These are phyloP conservation scores for Tiliqua scincoides DNA, from an alignment of 2,113 vertebrate species.

Conservation along the genomic window DNA sequence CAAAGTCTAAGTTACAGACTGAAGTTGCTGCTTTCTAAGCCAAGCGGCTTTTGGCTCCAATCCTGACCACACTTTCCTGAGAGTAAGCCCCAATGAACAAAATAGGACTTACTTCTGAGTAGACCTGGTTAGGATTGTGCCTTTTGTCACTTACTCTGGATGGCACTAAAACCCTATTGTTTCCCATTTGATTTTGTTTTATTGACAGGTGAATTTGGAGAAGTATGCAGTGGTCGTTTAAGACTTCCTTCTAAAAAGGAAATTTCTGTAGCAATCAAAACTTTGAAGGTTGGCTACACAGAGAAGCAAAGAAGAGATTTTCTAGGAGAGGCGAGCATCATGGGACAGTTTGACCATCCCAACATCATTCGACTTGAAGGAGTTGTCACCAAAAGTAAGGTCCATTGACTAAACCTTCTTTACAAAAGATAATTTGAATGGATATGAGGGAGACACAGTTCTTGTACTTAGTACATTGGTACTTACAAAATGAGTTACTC, in stretches of 20 bases:
- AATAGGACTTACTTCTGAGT: too few relatives aligned
- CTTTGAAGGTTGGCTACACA: conserved; percentile 94
- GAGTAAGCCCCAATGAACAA: too few relatives aligned
- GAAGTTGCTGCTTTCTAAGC: background rate
- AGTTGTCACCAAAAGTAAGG: conserved; percentile 97
- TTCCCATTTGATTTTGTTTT: conserved; percentile 4
- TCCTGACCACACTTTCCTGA: too few relatives aligned
- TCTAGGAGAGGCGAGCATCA: conserved; percentile 95
- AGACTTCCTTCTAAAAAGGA: conserved; percentile 96
- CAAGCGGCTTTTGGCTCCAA: background rate
- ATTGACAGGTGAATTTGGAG: conserved; percentile 92
- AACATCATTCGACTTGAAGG: conserved; percentile 97
- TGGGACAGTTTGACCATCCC: conserved; percentile 98
- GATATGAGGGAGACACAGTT: too few relatives aligned
- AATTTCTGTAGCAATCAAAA: conserved; percentile 98
- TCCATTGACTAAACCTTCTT: background rate
- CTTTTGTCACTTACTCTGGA: background rate
- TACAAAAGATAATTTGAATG: background rate
- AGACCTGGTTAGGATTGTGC: too few relatives aligned
- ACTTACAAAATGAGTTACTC: too few relatives aligned
- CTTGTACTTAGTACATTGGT: too few relatives aligned
- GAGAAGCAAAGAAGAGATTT: conserved; percentile 97
- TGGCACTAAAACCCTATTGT: background rate
- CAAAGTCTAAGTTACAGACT: background rate
- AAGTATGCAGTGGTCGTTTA: conserved; percentile 95